A percentile compares a stretch with the other conserved stretches of the same genome.
These are phyloP conservation scores for Chrysocyon brachyurus DNA, from an alignment of 2,797 vertebrate species.

Conservation along the genomic window DNA sequence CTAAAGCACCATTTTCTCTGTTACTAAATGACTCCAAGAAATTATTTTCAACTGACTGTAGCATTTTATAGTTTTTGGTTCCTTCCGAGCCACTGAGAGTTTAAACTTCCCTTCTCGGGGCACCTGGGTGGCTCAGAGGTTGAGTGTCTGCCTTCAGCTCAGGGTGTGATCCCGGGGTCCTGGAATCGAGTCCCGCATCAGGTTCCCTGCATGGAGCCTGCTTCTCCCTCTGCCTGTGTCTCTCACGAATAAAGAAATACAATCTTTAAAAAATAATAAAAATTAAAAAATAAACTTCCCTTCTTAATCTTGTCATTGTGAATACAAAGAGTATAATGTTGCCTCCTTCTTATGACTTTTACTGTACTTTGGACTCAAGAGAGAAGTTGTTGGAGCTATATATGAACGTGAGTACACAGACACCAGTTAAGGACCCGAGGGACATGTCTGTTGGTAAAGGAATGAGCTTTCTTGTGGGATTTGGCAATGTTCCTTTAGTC, in stretches of 20 bases:
- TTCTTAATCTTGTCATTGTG: not conserved
- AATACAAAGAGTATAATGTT: not conserved
- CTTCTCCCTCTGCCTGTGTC: too few relatives aligned
- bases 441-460: not conserved
- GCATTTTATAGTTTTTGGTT: not conserved
- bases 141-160: too few relatives aligned
- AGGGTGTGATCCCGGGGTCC: too few relatives aligned
- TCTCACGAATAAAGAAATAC: too few relatives aligned
- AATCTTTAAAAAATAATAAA: too few relatives aligned
- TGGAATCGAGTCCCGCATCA: too few relatives aligned
- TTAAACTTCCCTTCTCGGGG: constrained; percentile 11
- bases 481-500: not conserved
- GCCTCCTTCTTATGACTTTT: not conserved
- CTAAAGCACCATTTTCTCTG: not conserved
- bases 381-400: not conserved
- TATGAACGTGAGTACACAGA: not conserved
- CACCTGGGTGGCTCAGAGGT: too few relatives aligned
- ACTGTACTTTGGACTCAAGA: not conserved
- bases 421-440: not conserved
- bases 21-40: not conserved
- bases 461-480: not conserved
- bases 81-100: not conserved
- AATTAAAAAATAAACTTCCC: not conserved
- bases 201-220: too few relatives aligned
- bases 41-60: not conserved